Percentiles rank a stretch among this genome's conserved stretches.
These are phyloP conservation scores for Pelosia muscerda DNA, from an alignment of 2,888 invertebrate species.

Conservation along the genomic window DNA sequence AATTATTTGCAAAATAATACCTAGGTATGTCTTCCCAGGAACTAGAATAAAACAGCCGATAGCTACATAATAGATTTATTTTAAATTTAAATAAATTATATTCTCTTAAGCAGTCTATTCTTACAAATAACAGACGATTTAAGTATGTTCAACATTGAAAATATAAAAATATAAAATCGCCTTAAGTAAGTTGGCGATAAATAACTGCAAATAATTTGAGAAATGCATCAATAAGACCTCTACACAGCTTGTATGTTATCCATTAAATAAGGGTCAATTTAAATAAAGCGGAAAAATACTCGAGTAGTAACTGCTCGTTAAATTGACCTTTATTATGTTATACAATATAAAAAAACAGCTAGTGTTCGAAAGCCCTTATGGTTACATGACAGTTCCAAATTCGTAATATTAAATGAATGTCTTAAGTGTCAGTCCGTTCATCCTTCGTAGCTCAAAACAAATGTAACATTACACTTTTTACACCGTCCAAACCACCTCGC, in stretches of 20 bases:
- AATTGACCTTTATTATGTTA: not conserved
- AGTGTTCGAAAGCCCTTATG: not conserved
- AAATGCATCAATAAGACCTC: not conserved
- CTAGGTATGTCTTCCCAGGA: constrained; percentile 12
- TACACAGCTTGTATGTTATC: not conserved
- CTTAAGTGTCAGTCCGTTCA: not conserved
- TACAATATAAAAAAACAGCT: no score
- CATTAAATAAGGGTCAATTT: no score
- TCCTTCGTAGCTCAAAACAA: not conserved
- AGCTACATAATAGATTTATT: constrained; percentile 67
- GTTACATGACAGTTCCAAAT: not conserved
- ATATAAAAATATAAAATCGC: constrained; percentile 39
- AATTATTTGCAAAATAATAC: no score
- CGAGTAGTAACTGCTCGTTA: no score
- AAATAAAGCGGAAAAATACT: no score
- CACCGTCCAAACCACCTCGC: not conserved
- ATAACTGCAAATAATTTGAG: constrained; percentile 22
- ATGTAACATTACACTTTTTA: not conserved
- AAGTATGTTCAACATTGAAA: constrained; percentile 39
- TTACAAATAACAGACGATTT: constrained; percentile 50
- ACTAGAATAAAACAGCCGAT: constrained; percentile 35
- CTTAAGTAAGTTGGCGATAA: constrained; percentile 20
- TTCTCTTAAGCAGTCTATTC: constrained; percentile 70
- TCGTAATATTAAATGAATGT: no score
- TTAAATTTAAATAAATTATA: constrained; percentile 71